Evolutionary conservation across 2,113 vertebrate genomes (phyloP), one percentile per base, ranked within the genome.

Genomic region (Thinocorus orbignyianus): DNA sequence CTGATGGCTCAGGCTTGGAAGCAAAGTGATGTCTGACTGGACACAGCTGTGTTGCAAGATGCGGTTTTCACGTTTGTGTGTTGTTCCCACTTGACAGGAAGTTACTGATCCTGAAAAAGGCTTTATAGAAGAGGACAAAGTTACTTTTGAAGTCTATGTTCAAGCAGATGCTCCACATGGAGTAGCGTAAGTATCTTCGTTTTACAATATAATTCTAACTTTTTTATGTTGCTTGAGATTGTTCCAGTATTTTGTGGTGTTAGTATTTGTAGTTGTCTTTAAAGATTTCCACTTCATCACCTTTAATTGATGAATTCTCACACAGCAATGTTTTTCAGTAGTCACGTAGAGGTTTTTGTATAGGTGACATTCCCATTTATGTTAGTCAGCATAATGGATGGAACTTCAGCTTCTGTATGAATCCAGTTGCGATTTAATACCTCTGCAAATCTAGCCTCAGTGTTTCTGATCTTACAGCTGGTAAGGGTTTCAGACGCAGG

Each of bases 121-220:
- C 90, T 99, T 99, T 96, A 97, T 99, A 64, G 99, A 99, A 79
- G 99, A 99, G 31, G 99, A 99, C 97, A 99, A 99, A 98, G 99
- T 99, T 94, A 99, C 99, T 51, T 99, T 99, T 95, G 99, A 99
- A 98, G 99, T 99, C 91, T 99, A 99, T 62, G 99, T 99, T 83
- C 99, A 99, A 97, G 99, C 99, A 31, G 99, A 99, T 90, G 99
- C 99, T 89, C 99, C 99, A 39, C 99, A 99, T 2, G 99, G 99
- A 94, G 99, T 99, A 86, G 99, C 99, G 99, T 99, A 98, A 97
- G 99, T 99, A 85, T 88, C 78, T 37, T 46, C 76, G 66, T 31
- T 88, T 51, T 41, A 57, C 37, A 37, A 37, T 23, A 51, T 24
- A 79, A 37, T 49, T 25, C 11, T 54, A 5, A 1, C 54, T 17